Percentiles rank a stretch among this genome's conserved stretches.
phyloP scores from a whole-genome alignment of 1,140 invertebrate species.

The Rhopalosiphum padi region DNA sequence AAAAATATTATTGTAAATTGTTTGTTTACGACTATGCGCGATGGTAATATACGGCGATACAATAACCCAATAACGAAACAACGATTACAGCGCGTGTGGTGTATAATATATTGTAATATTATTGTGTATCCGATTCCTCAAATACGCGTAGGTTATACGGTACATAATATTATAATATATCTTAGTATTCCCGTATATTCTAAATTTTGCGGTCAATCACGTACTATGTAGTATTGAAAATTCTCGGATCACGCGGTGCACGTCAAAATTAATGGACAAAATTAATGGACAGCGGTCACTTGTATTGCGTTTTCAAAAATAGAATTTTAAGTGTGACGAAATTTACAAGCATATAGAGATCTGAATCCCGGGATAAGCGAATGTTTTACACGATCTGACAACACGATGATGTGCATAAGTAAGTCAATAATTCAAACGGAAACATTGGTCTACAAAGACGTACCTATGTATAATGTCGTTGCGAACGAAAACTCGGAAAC shows the following conservation, averaged over 20 bases:
- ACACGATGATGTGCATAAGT: not conserved
- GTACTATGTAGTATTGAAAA: not conserved
- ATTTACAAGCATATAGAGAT: not conserved
- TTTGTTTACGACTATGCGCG: not conserved
- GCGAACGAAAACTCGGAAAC: not conserved
- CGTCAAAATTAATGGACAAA: not conserved
- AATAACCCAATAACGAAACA: not conserved
- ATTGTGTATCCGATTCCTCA: not conserved
- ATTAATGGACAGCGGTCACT: not conserved
- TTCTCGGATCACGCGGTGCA: not conserved
- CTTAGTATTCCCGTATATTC: not conserved
- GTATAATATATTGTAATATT: not conserved
- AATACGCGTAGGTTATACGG: not conserved
- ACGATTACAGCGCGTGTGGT: not conserved
- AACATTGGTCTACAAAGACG: not conserved
- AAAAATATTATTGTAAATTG: not conserved
- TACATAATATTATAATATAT: not conserved
- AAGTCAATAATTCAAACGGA: not conserved
- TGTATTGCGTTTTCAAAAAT: not conserved
- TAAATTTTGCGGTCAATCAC: conserved; percentile 30
- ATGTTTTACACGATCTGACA: not conserved
- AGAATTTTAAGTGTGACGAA: conserved; percentile 29
- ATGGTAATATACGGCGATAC: not conserved
- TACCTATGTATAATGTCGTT: not conserved
- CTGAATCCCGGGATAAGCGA: not conserved